phyloP scores from a whole-genome alignment of 2,113 vertebrate species.

The Gymnorhina tibicen region DNA sequence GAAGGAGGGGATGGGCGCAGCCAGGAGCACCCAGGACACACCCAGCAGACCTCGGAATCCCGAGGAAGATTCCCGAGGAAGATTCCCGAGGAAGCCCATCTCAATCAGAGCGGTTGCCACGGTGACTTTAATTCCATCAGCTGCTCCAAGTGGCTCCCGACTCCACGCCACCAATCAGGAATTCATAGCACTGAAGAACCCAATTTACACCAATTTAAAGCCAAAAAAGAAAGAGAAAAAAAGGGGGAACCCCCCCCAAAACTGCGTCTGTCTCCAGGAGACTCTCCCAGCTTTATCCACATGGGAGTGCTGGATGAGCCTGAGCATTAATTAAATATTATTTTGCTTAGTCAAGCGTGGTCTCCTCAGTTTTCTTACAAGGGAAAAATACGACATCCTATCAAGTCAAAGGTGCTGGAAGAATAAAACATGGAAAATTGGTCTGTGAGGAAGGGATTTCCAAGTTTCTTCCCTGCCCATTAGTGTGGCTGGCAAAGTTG shows the following conservation, averaged over 20 bases:
- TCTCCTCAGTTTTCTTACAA: rapidly evolving
- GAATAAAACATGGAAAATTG: neutral
- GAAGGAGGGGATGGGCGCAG: neutral
- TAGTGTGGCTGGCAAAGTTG: rapidly evolving
- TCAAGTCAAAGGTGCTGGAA: neutral
- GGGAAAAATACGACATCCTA: rapidly evolving
- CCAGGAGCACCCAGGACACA: neutral
- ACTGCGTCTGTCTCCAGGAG: neutral
- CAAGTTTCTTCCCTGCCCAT: neutral
- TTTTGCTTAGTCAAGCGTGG: rapidly evolving
- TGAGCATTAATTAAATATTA: neutral
- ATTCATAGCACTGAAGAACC: slow-evolving; percentile 20
- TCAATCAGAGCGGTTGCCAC: slow-evolving; percentile 59
- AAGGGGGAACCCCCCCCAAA: rapidly evolving
- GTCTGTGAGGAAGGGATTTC: neutral
- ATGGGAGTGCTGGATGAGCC: neutral
- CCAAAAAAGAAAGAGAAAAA: neutral
- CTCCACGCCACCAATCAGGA: neutral
- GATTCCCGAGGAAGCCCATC: neutral
- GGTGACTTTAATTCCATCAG: slow-evolving; percentile 55
- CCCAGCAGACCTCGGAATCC: neutral
- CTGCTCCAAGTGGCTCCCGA: neutral
- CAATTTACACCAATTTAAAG: neutral
- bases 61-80: neutral
- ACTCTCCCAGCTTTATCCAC: rapidly evolving